phyloP scores from a whole-genome alignment of 2,797 vertebrate genomes.

The Chromobotia macracanthus region DNA sequence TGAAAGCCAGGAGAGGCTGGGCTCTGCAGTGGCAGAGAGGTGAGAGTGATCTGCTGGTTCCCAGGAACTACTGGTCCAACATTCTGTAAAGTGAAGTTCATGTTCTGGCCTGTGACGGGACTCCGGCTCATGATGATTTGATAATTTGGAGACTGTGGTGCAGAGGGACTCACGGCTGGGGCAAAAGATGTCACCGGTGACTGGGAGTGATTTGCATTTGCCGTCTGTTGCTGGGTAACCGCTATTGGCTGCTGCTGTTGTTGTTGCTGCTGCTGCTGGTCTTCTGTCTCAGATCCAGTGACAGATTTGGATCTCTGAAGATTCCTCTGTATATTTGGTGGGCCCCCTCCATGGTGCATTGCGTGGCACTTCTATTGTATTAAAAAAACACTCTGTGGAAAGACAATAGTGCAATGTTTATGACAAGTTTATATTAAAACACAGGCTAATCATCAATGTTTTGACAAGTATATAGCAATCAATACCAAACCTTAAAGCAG shows the following conservation, averaged over 20 bases:
- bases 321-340: slow-evolving; percentile 91
- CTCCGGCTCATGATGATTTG: slow-evolving; percentile 95
- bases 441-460: too few species aligned
- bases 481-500: neutral
- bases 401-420: slow-evolving; percentile 36
- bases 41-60: slow-evolving; percentile 92
- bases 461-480: too few species aligned
- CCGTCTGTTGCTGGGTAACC: slow-evolving; percentile 76
- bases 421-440: neutral
- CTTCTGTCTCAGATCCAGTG: slow-evolving; percentile 85
- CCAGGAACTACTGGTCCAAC: slow-evolving; percentile 87
- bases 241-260: slow-evolving; percentile 70
- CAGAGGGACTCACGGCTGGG: slow-evolving; percentile 91
- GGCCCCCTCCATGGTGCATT: slow-evolving; percentile 98
- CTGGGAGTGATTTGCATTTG: slow-evolving; percentile 83
- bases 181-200: slow-evolving; percentile 90
- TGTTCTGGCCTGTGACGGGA: slow-evolving; percentile 87
- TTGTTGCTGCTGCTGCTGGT: slow-evolving; percentile 72
- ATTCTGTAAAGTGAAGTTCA: slow-evolving; percentile 95
- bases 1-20: slow-evolving; percentile 92
- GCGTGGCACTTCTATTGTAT: slow-evolving; percentile 76
- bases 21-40: slow-evolving; percentile 88
- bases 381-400: slow-evolving; percentile 66
- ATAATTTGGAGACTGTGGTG: slow-evolving; percentile 94
- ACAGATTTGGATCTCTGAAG: slow-evolving; percentile 92